Conservation (phyloP, 2,797 vertebrate species). For the Phataginus tetradactyla region DNA sequence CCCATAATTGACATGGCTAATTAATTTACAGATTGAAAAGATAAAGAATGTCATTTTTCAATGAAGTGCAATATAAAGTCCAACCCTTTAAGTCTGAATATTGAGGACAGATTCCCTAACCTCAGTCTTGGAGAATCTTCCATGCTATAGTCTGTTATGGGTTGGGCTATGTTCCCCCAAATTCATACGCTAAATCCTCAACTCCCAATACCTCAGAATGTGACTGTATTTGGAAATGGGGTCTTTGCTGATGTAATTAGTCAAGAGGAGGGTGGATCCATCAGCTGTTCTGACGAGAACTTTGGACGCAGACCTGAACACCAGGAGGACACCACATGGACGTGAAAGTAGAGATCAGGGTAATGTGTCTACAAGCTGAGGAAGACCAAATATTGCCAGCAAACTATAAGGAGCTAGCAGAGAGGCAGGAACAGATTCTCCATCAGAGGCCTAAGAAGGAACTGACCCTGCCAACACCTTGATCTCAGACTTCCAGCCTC, state of each 20-base stretch:
- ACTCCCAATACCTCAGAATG: neutral
- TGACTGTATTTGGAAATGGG: conserved; percentile 29
- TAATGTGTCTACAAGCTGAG: neutral
- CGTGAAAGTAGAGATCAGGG: neutral
- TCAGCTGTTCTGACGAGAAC: neutral
- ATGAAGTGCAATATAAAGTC: conserved; percentile 57
- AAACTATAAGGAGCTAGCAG: neutral
- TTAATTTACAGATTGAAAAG: conserved; percentile 79
- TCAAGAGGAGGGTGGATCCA: neutral
- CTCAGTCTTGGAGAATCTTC: neutral
- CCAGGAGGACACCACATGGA: neutral
- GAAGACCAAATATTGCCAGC: neutral
- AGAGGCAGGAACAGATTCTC: neutral
- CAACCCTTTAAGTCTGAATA: conserved; percentile 55
- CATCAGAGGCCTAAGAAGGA: neutral
- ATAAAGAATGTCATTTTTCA: conserved; percentile 74
- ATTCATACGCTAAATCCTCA: neutral
- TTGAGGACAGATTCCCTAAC: conserved; percentile 65
- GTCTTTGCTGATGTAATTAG: neutral
- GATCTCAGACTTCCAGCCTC: neutral
- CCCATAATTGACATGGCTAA: conserved; percentile 71
- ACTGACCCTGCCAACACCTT: neutral
- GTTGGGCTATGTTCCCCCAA: neutral
- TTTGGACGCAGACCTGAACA: neutral
- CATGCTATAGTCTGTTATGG: neutral